Evolutionary conservation across 2,797 vertebrate genomes (phyloP).

Genomic region (Epinephelus malabaricus): DNA sequence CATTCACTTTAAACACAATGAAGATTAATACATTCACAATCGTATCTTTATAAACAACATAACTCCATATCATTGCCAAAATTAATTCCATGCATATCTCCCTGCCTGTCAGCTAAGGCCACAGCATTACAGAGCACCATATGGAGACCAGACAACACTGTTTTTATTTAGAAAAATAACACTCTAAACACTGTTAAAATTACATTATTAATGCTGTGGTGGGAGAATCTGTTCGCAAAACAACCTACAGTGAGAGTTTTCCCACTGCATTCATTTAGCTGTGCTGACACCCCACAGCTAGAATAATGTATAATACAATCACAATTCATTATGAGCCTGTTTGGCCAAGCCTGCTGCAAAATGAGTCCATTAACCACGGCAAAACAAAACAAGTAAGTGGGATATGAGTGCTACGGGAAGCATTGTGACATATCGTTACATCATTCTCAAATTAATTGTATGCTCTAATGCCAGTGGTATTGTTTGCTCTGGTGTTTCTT

Average conservation of each 20-base stretch:
- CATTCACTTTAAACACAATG: not conserved
- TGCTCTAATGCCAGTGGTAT: conserved; percentile 7
- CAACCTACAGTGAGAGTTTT: conserved; percentile 5
- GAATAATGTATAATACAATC: conserved; percentile 38
- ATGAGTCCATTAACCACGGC: conserved; percentile 27
- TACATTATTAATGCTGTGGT: conserved; percentile 41
- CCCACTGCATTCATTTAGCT: conserved; percentile 18
- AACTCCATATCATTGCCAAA: not conserved
- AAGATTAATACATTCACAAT: not conserved
- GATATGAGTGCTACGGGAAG: not conserved
- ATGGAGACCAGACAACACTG: not conserved
- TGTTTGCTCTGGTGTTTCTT: conserved; percentile 7
- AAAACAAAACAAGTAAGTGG: conserved; percentile 33
- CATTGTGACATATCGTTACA: conserved; percentile 25
- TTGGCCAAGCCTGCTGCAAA: conserved; percentile 19
- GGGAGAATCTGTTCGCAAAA: conserved; percentile 16
- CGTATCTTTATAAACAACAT: not conserved
- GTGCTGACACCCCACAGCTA: conserved; percentile 15
- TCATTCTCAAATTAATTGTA: conserved; percentile 36
- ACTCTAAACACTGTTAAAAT: not conserved
- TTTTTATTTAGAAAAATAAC: not conserved
- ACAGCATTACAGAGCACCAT: not conserved
- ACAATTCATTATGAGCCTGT: conserved; percentile 39
- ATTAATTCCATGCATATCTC: not conserved
- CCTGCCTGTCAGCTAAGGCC: not conserved